Evolutionary conservation across 2,888 invertebrate genomes (phyloP).

Genomic region (Halictus quadricinctus): DNA sequence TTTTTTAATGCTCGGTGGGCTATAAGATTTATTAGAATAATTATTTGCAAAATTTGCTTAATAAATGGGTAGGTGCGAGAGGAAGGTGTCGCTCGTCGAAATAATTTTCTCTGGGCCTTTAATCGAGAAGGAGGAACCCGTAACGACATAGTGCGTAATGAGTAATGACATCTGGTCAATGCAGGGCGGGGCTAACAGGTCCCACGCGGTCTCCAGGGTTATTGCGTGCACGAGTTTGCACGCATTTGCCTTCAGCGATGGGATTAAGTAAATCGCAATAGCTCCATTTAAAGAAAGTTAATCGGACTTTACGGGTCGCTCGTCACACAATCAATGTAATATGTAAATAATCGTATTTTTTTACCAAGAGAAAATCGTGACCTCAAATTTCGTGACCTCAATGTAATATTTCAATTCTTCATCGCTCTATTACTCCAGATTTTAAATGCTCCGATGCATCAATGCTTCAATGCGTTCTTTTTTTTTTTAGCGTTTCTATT

Average conservation of each 20-base stretch:
- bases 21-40: too few relatives aligned
- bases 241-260: constrained; percentile 31
- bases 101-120: constrained; percentile 59
- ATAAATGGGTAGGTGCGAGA: neutral
- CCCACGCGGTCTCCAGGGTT: constrained; percentile 67
- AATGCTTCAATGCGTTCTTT: too few relatives aligned
- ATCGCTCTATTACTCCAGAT: too few relatives aligned
- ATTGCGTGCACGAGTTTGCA: constrained; percentile 39
- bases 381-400: too few relatives aligned
- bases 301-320: neutral
- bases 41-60: too few relatives aligned
- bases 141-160: constrained; percentile 64
- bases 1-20: too few relatives aligned
- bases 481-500: too few relatives aligned
- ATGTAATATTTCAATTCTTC: too few relatives aligned
- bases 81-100: constrained; percentile 8
- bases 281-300: neutral
- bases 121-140: constrained; percentile 62
- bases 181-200: constrained; percentile 70
- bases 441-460: too few relatives aligned
- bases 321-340: neutral
- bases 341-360: neutral
- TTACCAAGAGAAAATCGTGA: too few relatives aligned
- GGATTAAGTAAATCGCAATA: neutral
- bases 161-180: constrained; percentile 73